These are phyloP conservation scores for Planococcus citri DNA, from an alignment of 1,140 invertebrate genomes.

Conservation along the genomic window DNA sequence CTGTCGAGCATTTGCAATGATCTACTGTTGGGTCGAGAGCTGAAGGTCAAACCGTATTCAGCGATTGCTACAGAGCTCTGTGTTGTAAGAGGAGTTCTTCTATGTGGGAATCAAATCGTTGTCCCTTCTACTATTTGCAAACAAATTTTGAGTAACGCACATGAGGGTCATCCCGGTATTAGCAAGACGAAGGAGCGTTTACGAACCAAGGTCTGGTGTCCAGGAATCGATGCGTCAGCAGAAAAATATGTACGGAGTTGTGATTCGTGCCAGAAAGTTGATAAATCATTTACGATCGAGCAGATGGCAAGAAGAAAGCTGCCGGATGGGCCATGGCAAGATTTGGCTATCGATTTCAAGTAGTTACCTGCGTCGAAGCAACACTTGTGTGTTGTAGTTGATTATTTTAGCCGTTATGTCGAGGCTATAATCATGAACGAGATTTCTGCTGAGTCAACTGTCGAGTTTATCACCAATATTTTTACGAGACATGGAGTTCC, in stretches of 20 bases:
- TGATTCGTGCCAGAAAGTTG: too few species aligned
- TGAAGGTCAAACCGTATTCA: too few species aligned
- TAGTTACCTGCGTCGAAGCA: too few species aligned
- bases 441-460: not conserved
- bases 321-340: too few species aligned
- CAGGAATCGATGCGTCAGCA: conserved; percentile 30
- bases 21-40: not conserved
- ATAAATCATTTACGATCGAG: too few species aligned
- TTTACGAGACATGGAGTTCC: not conserved
- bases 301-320: too few species aligned
- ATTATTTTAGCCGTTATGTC: too few species aligned
- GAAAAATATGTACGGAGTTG: conserved; percentile 30
- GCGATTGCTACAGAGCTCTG: too few species aligned
- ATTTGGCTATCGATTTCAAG: too few species aligned
- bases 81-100: conserved; percentile 21
- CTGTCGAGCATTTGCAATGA: not conserved
- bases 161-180: conserved; percentile 33
- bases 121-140: conserved; percentile 26
- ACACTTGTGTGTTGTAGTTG: too few species aligned
- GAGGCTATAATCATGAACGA: too few species aligned
- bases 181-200: conserved; percentile 32
- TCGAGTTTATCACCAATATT: not conserved
- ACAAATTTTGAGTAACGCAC: conserved; percentile 28
- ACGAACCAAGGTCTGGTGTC: conserved; percentile 36
- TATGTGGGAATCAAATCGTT: conserved; percentile 26